Evolutionary conservation across 2,113 vertebrate genomes (phyloP).

Genomic region (Prinia subflava): DNA sequence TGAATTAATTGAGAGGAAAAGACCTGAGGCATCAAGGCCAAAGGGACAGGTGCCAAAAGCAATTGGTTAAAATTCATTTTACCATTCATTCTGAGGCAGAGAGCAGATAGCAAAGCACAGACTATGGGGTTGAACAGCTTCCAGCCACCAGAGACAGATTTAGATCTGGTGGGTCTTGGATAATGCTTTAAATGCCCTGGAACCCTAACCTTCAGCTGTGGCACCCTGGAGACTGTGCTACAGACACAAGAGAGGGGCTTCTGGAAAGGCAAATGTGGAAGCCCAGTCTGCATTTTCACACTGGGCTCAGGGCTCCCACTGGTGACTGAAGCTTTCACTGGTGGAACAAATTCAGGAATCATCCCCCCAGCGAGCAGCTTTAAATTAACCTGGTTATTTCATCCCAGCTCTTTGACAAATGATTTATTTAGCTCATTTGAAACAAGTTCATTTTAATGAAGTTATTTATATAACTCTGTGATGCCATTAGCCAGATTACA

Average conservation of each 20-base stretch:
- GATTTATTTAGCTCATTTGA: slow-evolving; percentile 59
- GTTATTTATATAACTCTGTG: slow-evolving; percentile 51
- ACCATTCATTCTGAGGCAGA: neutral
- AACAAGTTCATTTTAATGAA: slow-evolving; percentile 63
- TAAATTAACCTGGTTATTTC: slow-evolving; percentile 66
- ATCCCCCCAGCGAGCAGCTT: neutral
- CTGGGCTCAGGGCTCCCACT: neutral
- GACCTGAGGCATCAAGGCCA: neutral
- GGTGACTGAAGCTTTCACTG: neutral
- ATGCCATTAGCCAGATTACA: slow-evolving; percentile 58
- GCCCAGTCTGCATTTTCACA: neutral
- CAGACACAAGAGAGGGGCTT: neutral
- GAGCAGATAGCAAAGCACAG: neutral
- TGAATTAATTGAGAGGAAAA: neutral
- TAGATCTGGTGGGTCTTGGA: neutral
- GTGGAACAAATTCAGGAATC: slow-evolving; percentile 1
- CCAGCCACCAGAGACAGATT: neutral
- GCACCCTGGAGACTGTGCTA: neutral
- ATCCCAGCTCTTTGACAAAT: slow-evolving; percentile 46
- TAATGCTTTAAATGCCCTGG: neutral
- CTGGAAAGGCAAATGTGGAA: neutral
- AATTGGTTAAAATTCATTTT: neutral
- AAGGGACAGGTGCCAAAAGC: neutral
- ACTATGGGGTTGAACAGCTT: neutral
- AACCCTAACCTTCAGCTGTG: neutral